Evolutionary conservation across 2,113 vertebrate species (phyloP).

Genomic region (Myotis lucifugus): DNA sequence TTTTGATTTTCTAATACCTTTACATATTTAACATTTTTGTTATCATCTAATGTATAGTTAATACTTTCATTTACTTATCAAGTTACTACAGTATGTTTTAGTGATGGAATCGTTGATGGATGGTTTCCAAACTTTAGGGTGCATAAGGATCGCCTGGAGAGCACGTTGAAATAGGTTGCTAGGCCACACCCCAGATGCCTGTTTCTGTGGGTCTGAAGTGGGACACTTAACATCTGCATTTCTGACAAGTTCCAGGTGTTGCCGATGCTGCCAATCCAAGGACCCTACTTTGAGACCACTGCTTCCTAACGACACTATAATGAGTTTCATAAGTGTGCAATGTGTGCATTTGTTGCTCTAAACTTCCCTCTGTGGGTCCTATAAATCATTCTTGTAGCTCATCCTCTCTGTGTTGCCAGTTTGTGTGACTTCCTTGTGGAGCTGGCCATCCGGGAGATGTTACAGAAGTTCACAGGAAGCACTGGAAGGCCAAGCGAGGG

Average conservation of each 20-base stretch:
- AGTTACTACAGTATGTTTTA: neutral
- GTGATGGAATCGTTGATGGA: neutral
- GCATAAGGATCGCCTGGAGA: neutral
- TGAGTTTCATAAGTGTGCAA: neutral
- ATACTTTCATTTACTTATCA: neutral
- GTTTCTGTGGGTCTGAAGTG: neutral
- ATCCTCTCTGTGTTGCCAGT: neutral
- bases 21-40: neutral
- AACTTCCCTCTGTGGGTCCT: neutral
- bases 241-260: neutral
- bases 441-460: neutral
- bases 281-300: no score
- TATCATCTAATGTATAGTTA: neutral
- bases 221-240: no score
- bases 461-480: neutral
- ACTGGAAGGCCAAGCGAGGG: accelerated
- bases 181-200: neutral
- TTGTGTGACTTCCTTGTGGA: neutral
- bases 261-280: neutral
- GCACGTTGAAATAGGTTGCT: neutral
- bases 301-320: neutral
- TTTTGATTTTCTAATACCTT: neutral
- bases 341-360: neutral
- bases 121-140: neutral
- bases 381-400: neutral